phyloP scores from a whole-genome alignment of 2,888 invertebrate genomes.

The Zootermopsis nevadensis region DNA sequence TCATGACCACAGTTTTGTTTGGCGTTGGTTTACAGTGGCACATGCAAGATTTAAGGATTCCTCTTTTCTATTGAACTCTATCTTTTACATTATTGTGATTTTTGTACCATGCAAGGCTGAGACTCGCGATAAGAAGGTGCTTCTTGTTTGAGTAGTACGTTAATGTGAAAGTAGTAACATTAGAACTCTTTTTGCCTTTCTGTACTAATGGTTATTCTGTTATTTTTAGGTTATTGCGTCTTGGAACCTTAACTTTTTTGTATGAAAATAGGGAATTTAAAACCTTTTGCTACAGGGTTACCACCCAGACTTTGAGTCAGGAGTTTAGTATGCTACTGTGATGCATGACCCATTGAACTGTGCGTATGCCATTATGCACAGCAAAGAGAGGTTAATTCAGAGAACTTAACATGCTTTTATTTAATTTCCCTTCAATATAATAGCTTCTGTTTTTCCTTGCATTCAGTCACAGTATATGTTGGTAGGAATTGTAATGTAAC shows the following conservation, averaged over 20 bases:
- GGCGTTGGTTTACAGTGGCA: not conserved
- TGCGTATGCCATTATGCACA: too few species aligned
- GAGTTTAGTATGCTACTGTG: too few species aligned
- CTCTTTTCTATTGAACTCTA: conserved; percentile 1
- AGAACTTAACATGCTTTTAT: not conserved
- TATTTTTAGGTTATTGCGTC: not conserved
- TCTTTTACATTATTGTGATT: not conserved
- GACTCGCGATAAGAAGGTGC: not conserved
- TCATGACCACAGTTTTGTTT: not conserved
- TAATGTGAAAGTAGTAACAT: not conserved
- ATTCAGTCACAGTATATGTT: conserved; percentile 4
- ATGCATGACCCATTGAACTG: too few species aligned
- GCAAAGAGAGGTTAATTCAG: too few species aligned
- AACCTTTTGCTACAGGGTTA: too few species aligned
- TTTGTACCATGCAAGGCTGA: not conserved
- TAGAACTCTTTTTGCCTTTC: not conserved
- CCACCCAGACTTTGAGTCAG: too few species aligned
- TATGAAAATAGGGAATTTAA: too few species aligned
- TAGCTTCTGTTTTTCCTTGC: not conserved
- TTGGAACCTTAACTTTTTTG: too few species aligned
- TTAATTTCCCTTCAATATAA: not conserved
- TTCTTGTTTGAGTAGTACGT: not conserved
- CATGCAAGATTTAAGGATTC: not conserved
- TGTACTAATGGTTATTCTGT: not conserved
- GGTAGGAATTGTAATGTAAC: not conserved